Conservation (phyloP, 2,797 vertebrate species). For the Cirrhinus molitorella region DNA sequence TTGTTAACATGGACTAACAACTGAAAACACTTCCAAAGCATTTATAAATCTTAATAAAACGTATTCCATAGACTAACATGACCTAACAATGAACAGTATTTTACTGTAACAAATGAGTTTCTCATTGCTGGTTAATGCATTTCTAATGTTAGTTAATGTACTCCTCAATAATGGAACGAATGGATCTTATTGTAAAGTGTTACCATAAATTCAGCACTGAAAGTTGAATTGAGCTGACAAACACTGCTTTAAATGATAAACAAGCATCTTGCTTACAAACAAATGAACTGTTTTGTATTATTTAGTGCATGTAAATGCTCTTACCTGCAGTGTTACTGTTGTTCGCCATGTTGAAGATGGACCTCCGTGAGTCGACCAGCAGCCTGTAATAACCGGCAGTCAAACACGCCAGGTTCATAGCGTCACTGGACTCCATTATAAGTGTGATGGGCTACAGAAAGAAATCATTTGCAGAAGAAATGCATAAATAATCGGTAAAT, state of each 20-base stretch:
- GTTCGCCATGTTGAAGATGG: conserved; percentile 98
- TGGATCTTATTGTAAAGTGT: too few species aligned
- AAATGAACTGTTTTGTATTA: not conserved
- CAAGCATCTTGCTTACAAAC: not conserved
- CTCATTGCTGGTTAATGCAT: too few species aligned
- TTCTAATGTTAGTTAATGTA: too few species aligned
- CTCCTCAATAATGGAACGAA: too few species aligned
- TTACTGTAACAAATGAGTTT: too few species aligned
- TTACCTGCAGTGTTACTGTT: conserved; percentile 84
- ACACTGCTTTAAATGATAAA: not conserved
- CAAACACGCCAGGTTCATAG: conserved; percentile 98
- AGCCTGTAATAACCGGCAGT: conserved; percentile 97
- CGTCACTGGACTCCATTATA: conserved; percentile 96
- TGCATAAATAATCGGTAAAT: not conserved
- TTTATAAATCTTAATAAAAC: too few species aligned
- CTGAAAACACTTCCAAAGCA: too few species aligned
- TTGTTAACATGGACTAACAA: too few species aligned
- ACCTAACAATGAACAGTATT: not conserved
- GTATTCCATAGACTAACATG: not conserved
- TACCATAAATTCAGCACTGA: not conserved
- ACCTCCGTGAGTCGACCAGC: conserved; percentile 95
- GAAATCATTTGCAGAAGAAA: not conserved
- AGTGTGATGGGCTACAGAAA: conserved; percentile 93
- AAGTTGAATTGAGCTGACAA: not conserved
- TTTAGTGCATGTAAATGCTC: conserved; percentile 51